These are phyloP conservation scores for Xiphorhynchus elegans DNA, from an alignment of 2,113 vertebrate genomes.

Conservation along the genomic window DNA sequence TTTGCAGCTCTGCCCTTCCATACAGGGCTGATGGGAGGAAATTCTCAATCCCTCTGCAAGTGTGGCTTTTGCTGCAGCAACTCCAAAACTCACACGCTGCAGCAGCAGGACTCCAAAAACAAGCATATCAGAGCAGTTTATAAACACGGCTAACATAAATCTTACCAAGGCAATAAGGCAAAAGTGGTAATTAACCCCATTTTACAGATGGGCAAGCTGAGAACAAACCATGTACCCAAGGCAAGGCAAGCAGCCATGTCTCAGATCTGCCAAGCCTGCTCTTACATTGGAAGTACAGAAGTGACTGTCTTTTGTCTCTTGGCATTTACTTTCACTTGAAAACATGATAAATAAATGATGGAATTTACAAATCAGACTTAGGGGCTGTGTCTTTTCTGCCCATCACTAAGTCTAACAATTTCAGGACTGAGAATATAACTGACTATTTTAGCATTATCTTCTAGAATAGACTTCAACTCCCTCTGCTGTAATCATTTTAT, in stretches of 20 bases:
- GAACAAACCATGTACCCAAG: not conserved
- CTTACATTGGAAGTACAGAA: not conserved
- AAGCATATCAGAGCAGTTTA: constrained; percentile 3
- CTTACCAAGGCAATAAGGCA: not conserved
- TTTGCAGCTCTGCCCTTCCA: not conserved
- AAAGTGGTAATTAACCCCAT: constrained; percentile 23
- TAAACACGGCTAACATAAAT: not conserved
- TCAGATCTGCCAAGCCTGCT: not conserved
- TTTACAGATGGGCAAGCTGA: constrained; percentile 17
- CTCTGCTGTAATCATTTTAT: not conserved
- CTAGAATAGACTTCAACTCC: not conserved
- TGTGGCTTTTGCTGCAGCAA: not conserved
- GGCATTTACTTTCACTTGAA: not conserved
- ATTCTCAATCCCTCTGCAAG: not conserved
- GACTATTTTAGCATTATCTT: constrained; percentile 20
- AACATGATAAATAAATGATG: not conserved
- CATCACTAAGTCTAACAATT: constrained; percentile 17
- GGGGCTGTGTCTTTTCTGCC: not conserved
- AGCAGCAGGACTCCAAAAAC: not conserved
- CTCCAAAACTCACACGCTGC: not conserved
- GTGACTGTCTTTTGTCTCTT: not conserved
- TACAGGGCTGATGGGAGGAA: not conserved
- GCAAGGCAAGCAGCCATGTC: not conserved
- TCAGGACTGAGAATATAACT: constrained; percentile 44
- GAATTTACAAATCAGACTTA: not conserved